Evolutionary conservation across 2,888 invertebrate species (phyloP).

Genomic region (Eupithecia exiguata): DNA sequence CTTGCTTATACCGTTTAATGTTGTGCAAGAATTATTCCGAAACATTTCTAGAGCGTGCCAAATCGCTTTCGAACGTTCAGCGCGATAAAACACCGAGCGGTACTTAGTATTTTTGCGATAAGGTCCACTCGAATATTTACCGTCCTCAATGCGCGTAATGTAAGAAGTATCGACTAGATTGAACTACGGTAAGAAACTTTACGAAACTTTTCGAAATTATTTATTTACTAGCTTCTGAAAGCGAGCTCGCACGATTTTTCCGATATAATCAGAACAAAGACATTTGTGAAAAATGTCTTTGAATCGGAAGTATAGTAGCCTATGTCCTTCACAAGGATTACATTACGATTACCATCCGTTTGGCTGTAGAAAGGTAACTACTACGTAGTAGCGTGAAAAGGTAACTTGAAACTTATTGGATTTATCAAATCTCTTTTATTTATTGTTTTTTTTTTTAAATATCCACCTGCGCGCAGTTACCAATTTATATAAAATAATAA

Average conservation of each 20-base stretch:
- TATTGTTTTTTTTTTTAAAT: not conserved
- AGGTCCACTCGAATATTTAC: conserved; percentile 34
- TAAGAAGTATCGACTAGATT: conserved; percentile 34
- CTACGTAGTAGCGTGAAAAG: too few species aligned
- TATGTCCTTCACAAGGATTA: not conserved
- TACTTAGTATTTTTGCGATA: conserved; percentile 39
- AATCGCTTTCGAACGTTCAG: conserved; percentile 47
- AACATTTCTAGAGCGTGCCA: conserved; percentile 14
- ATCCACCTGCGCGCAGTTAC: not conserved
- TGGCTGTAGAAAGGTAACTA: too few species aligned
- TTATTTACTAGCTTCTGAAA: not conserved
- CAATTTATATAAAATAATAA: too few species aligned
- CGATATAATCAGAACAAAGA: not conserved
- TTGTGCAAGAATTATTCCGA: not conserved
- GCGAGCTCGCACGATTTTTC: not conserved
- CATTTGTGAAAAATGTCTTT: too few species aligned
- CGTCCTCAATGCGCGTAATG: conserved; percentile 30
- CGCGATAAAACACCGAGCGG: conserved; percentile 23
- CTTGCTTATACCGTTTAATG: not conserved
- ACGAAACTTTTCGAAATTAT: not conserved
- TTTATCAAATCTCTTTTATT: not conserved
- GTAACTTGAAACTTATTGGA: too few species aligned
- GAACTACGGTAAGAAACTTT: not conserved
- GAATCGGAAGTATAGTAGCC: too few species aligned
- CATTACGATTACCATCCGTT: too few species aligned